Base-by-base conservation (phyloP, 2,113 vertebrate species). In the Zeus faber region DNA sequence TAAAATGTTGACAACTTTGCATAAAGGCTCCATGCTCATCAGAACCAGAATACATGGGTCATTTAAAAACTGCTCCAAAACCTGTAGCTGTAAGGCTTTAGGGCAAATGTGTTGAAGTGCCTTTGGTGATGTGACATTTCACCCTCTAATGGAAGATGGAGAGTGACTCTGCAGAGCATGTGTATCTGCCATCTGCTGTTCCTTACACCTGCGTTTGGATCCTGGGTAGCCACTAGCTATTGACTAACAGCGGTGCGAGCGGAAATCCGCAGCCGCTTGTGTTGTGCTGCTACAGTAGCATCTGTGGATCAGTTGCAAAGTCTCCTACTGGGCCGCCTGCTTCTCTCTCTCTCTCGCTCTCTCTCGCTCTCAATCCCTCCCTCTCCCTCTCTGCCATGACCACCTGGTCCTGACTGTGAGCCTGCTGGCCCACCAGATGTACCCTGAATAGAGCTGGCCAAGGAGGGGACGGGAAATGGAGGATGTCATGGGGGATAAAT, bases 391-490 rank as follows among this genome's bases (percentile, higher is more conserved):
- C 67, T 33, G 64, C 68, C 65, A 2, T 65, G 48, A 57, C 79
- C 83, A 86, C 83, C 82, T 86, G 83, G 85, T 60, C 65, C 49
- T 85, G 64, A 67, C 74, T 84, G 62, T 66, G 79, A 80, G 82
- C 84, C 83, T 79, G 81, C 81, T 80, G 83, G 71, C 77, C 77
- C 79, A 82, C 85, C 85, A 87, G 85, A 87, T 87, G 85, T 79
- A 83, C 82, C 46, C 75, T 85, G 80, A 83, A 84, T 82, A 65
- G 64, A 82, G 62, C 65, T 27, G 56, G 57, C 67, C 49, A 58
- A n/a, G 60, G 60, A 68, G 55, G 49, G 65, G 45, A 56, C 24
- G 52, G 65, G 53, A 68, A 55, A 45, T 58, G 18, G 60, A 67
- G 64, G 71, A 70, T 75, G 54, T 72, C 65, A 72, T 44, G 67